Conservation (phyloP, 2,888 invertebrate genomes). For the Plebejus argus region DNA sequence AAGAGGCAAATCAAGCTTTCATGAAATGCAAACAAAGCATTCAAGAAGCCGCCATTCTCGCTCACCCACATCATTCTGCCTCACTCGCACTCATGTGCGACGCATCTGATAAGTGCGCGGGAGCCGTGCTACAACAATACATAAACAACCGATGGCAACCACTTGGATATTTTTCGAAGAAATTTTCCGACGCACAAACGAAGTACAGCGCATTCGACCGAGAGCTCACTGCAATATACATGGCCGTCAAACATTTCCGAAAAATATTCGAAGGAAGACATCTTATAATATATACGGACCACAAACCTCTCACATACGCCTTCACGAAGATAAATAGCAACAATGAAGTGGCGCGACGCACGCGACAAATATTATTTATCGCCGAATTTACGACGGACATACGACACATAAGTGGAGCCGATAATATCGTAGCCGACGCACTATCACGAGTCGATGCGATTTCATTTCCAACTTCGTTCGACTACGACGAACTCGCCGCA, state of each 20-base stretch:
- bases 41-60: too few species aligned
- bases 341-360: neutral
- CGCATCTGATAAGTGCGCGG: too few species aligned
- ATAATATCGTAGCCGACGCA: neutral
- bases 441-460: neutral
- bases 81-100: too few species aligned
- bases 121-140: too few species aligned
- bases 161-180: neutral
- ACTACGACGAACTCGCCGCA: neutral
- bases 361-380: constrained; percentile 7
- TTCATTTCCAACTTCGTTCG: neutral
- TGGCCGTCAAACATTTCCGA: constrained; percentile 2
- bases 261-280: constrained; percentile 20
- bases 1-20: too few species aligned
- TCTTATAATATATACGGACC: constrained; percentile 6
- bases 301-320: constrained; percentile 4
- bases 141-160: too few species aligned
- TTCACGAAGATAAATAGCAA: constrained; percentile 3
- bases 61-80: too few species aligned
- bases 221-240: constrained; percentile 3
- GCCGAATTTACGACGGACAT: constrained; percentile 1
- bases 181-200: neutral
- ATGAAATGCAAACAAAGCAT: too few species aligned
- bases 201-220: constrained; percentile 15
- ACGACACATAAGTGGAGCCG: neutral